Evolutionary conservation across 2,797 vertebrate genomes (phyloP), one percentile per base, ranked within the genome.

Genomic region (Platyrinchus mystaceus): DNA sequence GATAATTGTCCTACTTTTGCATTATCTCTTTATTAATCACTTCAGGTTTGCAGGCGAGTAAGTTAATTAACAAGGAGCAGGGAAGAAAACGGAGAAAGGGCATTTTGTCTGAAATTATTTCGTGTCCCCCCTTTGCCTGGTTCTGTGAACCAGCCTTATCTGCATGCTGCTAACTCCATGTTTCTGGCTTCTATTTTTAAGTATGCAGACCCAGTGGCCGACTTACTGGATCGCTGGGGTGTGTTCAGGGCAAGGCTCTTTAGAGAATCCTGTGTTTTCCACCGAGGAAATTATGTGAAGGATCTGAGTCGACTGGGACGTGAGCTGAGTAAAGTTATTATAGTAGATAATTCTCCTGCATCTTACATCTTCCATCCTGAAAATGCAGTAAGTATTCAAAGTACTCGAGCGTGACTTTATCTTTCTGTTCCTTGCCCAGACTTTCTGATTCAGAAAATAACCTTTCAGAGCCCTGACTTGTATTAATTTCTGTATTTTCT

Each of bases 361-460:
- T 99, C 99, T 41, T 99, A 99, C 97, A 99, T 99, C 98, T 99
- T 99, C 98, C 99, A 99, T 92, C 99, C 99, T 7, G 99, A 99
- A 97, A 99, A 99, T 59, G 99, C 99, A 92, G 99, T 99, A 97
- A 98, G 99, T 98, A 81, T 63, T 60, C 17, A 0, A n/a, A 67
- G 39, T 39, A 23, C 34, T 74, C 28, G 4, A 50, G 55, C 7
- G 0, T 79, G 19, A 36, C n/a, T 49, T 59, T 17, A 9, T 24
- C 44, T 24, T 69, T 46, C 58, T 70, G 37, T 28, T 50, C 67
- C 36, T n/a, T 44, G 28, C n/a, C 58, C 68, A 36, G 24, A 5
- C n/a, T 62, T 53, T 49, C 20, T 52, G 63, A 27, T 63, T 75
- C 49, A 74, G 39, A 53, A 64, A 90, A 49, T 2, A 56, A 46